Evolutionary conservation across 2,888 invertebrate genomes (phyloP).

Genomic region (Dascillus cervinus): DNA sequence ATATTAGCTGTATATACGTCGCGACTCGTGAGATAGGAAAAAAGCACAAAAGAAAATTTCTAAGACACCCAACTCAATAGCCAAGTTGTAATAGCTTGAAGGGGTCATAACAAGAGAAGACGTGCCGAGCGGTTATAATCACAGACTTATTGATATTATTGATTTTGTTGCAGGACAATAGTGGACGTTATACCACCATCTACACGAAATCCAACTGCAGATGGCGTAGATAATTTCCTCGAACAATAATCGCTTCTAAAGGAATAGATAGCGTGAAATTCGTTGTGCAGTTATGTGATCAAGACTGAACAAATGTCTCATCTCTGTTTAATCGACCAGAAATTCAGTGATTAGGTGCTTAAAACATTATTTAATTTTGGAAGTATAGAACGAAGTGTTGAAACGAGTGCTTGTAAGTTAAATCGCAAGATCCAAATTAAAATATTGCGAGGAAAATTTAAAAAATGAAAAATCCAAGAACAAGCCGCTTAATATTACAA

Average conservation of each 20-base stretch:
- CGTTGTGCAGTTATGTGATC: conserved; percentile 9
- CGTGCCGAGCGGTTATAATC: conserved; percentile 20
- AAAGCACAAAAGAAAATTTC: too few relatives aligned
- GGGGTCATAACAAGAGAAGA: conserved; percentile 17
- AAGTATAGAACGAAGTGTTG: too few relatives aligned
- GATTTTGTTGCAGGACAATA: conserved; percentile 24
- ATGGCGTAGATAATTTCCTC: conserved; percentile 17
- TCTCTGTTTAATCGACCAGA: conserved; percentile 11
- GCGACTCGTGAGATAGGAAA: too few relatives aligned
- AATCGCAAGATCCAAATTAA: too few relatives aligned
- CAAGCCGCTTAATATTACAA: too few relatives aligned
- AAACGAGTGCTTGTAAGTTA: too few relatives aligned
- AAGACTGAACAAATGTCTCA: conserved; percentile 11
- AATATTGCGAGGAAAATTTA: too few relatives aligned
- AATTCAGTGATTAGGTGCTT: too few relatives aligned
- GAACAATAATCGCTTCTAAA: conserved; percentile 15
- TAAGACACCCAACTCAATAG: too few relatives aligned
- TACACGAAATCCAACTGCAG: not conserved
- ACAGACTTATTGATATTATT: conserved; percentile 24
- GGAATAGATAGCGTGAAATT: conserved; percentile 11
- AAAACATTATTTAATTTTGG: too few relatives aligned
- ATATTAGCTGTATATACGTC: too few relatives aligned
- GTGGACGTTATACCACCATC: conserved; percentile 3
- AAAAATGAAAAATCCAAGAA: too few relatives aligned
- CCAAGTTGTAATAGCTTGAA: conserved; percentile 13